Base-by-base conservation (phyloP, 2,113 vertebrate genomes). In the Microtus ochrogaster region DNA sequence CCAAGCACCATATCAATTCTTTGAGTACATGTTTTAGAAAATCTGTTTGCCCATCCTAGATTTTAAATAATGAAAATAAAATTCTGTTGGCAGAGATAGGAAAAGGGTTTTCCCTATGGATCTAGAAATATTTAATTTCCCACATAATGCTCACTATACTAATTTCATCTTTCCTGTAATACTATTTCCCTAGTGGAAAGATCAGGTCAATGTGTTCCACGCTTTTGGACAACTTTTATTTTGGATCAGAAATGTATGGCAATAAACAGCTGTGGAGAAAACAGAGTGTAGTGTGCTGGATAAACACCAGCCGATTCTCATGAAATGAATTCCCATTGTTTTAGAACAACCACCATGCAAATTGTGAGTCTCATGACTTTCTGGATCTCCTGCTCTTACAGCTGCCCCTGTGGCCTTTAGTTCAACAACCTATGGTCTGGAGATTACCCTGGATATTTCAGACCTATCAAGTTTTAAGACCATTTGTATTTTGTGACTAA, bases 191-290 rank as follows among this genome's bases (percentile, higher is more conserved):
- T 91, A 61, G 96, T 96, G 95, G 52, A 28, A 96, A 96, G 93
- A 87, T 85, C 79, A 73, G 95, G 41, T 96, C 96, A 97, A 81
- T 92, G 78, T 97, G 97, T 97, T 97, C 96, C 87, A 96, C 89
- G 95, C 68, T 95, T 97, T 95, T 97, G 96, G 95, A 96, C 74
- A 72, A 84, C 52, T 96, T 95, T 84, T 82, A 70, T 81, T 97
- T 97, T 97, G 97, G 95, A 96, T 97, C 87, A 97, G 91, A 96
- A 97, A 95, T 95, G 84, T 96, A 97, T 97, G 97, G 96, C 91
- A 96, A 77, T 63, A 39, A 97, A 88, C 96, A 97, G 93, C 94
- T 97, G 91, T 88, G 74, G 74, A 94, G 86, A 91, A 95, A 96
- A 93, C 21, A 83, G 96, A 95, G 83, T 90, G 55, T 70, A 93